Evolutionary conservation across 2,888 invertebrate genomes (phyloP), one percentile per base, ranked within the genome.

Genomic region (Unio pictorum): DNA sequence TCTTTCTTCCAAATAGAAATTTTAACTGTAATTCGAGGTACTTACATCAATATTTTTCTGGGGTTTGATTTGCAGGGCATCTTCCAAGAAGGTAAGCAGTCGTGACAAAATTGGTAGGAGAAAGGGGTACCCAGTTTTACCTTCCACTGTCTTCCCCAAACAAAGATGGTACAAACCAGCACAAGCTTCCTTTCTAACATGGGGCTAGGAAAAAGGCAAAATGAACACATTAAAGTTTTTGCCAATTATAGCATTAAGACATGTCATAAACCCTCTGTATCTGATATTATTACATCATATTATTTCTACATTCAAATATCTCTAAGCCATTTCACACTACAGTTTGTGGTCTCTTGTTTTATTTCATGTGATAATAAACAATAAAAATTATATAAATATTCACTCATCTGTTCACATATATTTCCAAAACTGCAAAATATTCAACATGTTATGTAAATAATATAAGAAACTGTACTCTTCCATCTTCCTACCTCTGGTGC

Each of bases 111-210:
- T 92, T 56, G 96, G 95, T 65, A 95, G 94, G 20, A 91, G 84
- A 79, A 90, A 90, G 55, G 82, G 82, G 69, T 88, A 87, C 20
- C 91, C 90, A 58, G 86, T 87, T 73, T 86, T 87, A 54, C 89
- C 88, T 64, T 90, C 89, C 5, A 84, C 79, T 5, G 90, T 88
- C 58, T 85, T 82, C 1, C 96, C 95, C 72, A 95, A 91, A 88
- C 96, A 96, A 65, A 97, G 92, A 65, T 95, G 93, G 90, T 97
- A 97, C n/a, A 97, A 92, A 0, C 97, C 97, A 66, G 95, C 95
- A 89, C 97, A 97, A 0, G 96, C 95, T 90, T 98, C 97, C 67
- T 96, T 93, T 23, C 97, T 93, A 0, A 97, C 96, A 79, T 95
- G 92, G 0, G 97, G 96, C 89, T 90, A 79, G 54, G 80, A 81